Conservation (phyloP, 2,888 invertebrate genomes). For the Isoperla grammatica region DNA sequence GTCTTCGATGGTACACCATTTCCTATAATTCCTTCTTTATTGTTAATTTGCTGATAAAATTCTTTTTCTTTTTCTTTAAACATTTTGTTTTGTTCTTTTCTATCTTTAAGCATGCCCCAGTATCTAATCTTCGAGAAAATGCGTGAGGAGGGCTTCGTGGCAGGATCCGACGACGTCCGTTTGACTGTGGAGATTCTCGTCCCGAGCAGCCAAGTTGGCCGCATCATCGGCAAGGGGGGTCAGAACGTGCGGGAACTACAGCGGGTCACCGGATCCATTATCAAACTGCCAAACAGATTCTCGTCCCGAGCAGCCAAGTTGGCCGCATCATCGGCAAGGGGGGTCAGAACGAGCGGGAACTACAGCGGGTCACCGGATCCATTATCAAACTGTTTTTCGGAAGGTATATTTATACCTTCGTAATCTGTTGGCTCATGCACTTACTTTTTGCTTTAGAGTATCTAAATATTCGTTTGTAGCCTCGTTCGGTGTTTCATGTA, state of each 20-base stretch:
- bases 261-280: constrained; percentile 91
- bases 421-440: too few species aligned
- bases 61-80: too few species aligned
- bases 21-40: too few species aligned
- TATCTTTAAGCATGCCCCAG: too few species aligned
- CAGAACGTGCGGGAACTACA: constrained; percentile 95
- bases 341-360: constrained; percentile 91
- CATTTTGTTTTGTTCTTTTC: too few species aligned
- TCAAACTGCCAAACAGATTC: constrained; percentile 90
- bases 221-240: constrained; percentile 96
- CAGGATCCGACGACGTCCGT: constrained; percentile 86
- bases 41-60: too few species aligned
- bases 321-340: constrained; percentile 98
- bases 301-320: constrained; percentile 82
- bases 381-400: constrained; percentile 85
- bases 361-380: constrained; percentile 95
- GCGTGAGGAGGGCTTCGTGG: constrained; percentile 89
- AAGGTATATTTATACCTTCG: too few species aligned
- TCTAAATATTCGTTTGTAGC: too few species aligned
- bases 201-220: constrained; percentile 83
- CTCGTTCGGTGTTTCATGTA: too few species aligned
- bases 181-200: constrained; percentile 90
- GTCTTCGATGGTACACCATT: too few species aligned
- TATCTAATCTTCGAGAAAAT: constrained; percentile 97
- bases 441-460: too few species aligned